A percentile compares a stretch with the other conserved stretches of the same genome.
phyloP scores from a whole-genome alignment of 2,113 vertebrate species.

The Zapornia atra region DNA sequence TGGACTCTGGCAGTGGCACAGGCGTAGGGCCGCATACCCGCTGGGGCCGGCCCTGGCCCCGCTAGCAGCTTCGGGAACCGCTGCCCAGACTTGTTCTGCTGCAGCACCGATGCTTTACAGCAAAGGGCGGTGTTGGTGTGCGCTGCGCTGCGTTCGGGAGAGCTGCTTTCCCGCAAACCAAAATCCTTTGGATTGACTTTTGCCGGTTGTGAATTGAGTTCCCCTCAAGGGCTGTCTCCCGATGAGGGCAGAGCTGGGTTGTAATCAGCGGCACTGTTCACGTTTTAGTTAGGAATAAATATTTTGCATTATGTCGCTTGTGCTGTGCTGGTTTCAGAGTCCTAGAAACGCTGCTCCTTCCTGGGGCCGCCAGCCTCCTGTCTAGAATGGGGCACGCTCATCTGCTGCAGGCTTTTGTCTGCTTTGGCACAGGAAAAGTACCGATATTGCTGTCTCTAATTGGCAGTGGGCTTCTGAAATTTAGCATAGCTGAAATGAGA shows the following conservation, averaged over 20 bases:
- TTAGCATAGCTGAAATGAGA: background rate
- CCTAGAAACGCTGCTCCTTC: background rate
- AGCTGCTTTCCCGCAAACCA: background rate
- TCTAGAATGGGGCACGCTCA: background rate
- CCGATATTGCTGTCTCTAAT: background rate
- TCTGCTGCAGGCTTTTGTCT: background rate
- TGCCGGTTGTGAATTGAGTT: background rate
- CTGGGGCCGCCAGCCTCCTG: background rate
- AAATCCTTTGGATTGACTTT: background rate
- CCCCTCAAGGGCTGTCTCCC: background rate
- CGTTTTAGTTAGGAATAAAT: accelerated
- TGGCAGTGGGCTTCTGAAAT: conserved; percentile 21
- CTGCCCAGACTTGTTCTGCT: background rate
- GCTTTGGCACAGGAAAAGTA: background rate
- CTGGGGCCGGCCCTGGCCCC: accelerated
- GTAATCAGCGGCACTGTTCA: accelerated
- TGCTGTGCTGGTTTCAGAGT: background rate
- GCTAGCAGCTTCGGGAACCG: accelerated
- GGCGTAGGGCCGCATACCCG: accelerated
- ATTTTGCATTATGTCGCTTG: accelerated
- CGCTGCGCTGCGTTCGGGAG: background rate
- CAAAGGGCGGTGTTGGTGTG: background rate
- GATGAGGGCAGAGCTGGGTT: too few species aligned
- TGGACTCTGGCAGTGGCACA: accelerated
- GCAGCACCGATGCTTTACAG: accelerated